phyloP scores from a whole-genome alignment of 1,140 invertebrate genomes.

The Oncopeltus fasciatus region DNA sequence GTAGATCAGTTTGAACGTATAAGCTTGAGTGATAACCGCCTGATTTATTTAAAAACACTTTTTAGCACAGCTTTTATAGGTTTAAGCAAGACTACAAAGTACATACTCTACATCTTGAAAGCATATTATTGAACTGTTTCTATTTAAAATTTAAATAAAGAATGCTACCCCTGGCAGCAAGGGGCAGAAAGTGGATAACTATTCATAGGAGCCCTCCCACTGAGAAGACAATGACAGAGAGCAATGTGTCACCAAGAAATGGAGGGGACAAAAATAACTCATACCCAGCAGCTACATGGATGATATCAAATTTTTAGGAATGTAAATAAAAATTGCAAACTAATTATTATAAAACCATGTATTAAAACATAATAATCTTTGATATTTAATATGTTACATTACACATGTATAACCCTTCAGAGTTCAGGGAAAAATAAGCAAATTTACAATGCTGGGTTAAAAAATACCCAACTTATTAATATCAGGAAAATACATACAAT shows the following conservation, averaged over 20 bases:
- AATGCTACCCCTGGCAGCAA: too few species aligned
- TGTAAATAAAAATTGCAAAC: background rate
- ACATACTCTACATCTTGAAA: too few species aligned
- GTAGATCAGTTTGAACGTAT: too few species aligned
- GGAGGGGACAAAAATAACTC: too few species aligned
- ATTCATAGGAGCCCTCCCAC: background rate
- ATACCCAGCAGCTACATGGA: background rate
- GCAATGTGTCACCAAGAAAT: background rate
- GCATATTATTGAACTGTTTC: too few species aligned
- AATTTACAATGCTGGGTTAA: background rate
- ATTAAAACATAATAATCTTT: conserved; percentile 24
- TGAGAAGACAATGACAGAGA: background rate
- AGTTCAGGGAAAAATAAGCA: background rate
- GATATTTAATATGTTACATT: conserved; percentile 16
- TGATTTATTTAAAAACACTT: too few species aligned
- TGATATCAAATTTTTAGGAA: background rate
- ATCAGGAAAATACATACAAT: conserved; percentile 2
- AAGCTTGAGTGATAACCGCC: too few species aligned
- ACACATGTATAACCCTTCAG: conserved; percentile 13
- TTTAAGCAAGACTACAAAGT: too few species aligned
- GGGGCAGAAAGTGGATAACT: too few species aligned
- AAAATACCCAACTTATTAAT: background rate
- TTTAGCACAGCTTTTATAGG: too few species aligned
- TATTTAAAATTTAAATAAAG: background rate
- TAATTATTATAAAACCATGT: conserved; percentile 22